Evolutionary conservation across 2,797 vertebrate genomes (phyloP).

Genomic region (Balearica regulorum): DNA sequence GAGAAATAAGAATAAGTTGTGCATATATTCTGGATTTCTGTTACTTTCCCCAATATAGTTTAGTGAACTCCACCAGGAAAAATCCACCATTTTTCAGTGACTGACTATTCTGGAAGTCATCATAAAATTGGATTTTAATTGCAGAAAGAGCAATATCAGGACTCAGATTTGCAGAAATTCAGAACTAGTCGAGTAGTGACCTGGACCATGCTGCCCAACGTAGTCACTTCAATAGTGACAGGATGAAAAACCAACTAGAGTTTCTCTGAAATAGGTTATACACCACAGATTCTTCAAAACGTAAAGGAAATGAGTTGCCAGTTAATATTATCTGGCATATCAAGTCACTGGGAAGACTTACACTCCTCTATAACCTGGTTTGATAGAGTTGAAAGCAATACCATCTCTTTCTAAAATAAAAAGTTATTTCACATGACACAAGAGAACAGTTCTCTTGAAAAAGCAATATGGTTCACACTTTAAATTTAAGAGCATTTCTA

Average conservation of each 20-base stretch:
- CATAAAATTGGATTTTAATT: not conserved
- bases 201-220: not conserved
- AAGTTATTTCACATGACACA: slow-evolving; percentile 13
- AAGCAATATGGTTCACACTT: slow-evolving; percentile 40
- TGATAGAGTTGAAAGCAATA: slow-evolving; percentile 31
- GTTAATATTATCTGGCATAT: not conserved
- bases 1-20: not conserved
- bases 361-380: not conserved
- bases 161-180: not conserved
- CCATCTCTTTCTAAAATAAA: slow-evolving; percentile 10
- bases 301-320: not conserved
- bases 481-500: slow-evolving; percentile 17
- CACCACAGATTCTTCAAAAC: not conserved
- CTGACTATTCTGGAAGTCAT: not conserved
- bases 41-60: not conserved
- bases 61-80: not conserved
- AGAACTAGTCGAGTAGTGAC: not conserved
- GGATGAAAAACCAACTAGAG: not conserved
- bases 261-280: not conserved
- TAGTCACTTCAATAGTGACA: not conserved
- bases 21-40: not conserved
- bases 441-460: not conserved
- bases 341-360: slow-evolving; percentile 24
- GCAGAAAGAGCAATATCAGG: not conserved
- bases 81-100: not conserved